Base-by-base conservation (phyloP, 2,888 invertebrate species). In the Caenorhabditis sinica region DNA sequence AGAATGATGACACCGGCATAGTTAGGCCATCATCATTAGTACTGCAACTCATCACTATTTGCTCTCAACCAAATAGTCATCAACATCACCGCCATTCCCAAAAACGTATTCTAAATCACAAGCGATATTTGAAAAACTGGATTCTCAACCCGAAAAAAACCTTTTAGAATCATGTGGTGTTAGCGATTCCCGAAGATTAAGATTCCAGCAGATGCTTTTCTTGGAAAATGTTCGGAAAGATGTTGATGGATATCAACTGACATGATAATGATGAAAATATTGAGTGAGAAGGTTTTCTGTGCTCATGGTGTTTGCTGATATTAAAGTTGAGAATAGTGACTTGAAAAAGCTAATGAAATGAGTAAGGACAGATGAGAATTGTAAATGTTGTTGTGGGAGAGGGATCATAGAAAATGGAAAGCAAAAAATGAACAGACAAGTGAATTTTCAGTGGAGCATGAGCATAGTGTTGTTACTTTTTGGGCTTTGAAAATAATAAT, bases 81-180 rank as follows among this genome's bases (percentile, higher is more conserved):
- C 5, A 72, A 6, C 72, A 60, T 60, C 13, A 72, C 53, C 28
- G 60, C 43, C 17, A 25, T 30, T 28, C 72, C 72, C 28, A 60
- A n/a, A 25, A 72, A 45, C 3, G 30, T 6, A 60, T 72, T 72
- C 20, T 20, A 72, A 43, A 72, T 30, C 17, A 60, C 45, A 17
- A 60, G 25, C 17, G 60, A 11, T 17, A 33, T 11, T 30, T 60
- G 23, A n/a, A 23, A 58, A 3, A 30, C 28, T 2, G 45, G 43
- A 28, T 58, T 72, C 25, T 72, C 15, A 72, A 72, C 60, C 17
- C 72, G 60, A 45, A 72, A 72, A 20, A 43, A 30, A 0, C 72
- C 72, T 43, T 60, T 58, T 15, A 60, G 72, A 25, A 72, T 60
- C 72, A 72, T 72, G 58, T 60, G 45, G n/a, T 72, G 72, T 60